Evolutionary conservation across 2,113 vertebrate genomes (phyloP).

Genomic region (Xiphorhynchus elegans): DNA sequence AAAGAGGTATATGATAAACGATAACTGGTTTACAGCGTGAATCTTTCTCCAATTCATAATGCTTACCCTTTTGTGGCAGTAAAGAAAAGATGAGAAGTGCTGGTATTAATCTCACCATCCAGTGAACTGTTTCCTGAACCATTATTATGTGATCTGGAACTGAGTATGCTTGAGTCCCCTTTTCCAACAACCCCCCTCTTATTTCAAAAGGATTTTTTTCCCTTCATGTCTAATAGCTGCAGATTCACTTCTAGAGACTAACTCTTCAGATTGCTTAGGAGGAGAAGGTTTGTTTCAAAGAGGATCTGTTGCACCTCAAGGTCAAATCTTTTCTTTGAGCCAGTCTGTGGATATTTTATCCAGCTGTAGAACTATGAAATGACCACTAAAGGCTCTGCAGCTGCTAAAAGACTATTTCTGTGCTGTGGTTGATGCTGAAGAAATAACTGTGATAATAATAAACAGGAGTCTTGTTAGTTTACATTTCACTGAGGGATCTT

Average conservation of each 20-base stretch:
- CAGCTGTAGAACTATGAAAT: background rate
- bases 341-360: background rate
- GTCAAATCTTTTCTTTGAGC: constrained; percentile 51
- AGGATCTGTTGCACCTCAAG: background rate
- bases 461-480: background rate
- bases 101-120: background rate
- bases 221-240: constrained; percentile 6
- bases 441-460: background rate
- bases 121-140: background rate
- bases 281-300: constrained; percentile 46
- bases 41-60: background rate
- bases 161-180: accelerated
- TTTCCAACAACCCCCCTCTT: background rate
- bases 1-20: background rate
- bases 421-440: background rate
- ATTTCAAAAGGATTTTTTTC: background rate
- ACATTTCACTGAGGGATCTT: background rate
- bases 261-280: constrained; percentile 21
- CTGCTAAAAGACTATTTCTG: background rate
- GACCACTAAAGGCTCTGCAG: background rate
- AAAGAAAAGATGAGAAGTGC: background rate
- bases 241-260: background rate
- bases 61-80: background rate
- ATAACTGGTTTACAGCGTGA: background rate
- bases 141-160: background rate